Evolutionary conservation across 2,797 vertebrate genomes (phyloP).

Genomic region (Phoeniculus purpureus): DNA sequence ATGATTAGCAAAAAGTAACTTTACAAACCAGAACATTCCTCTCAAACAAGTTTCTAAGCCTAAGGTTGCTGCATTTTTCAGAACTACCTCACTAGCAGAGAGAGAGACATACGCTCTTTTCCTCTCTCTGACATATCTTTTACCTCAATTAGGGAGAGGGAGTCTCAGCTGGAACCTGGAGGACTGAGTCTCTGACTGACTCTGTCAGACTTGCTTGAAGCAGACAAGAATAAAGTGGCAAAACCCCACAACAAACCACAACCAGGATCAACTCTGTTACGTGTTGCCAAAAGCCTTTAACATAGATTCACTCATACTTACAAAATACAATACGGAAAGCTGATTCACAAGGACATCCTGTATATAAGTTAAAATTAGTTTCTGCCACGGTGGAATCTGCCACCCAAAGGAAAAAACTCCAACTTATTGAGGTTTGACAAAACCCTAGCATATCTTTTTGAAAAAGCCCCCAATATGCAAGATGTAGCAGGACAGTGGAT

Average conservation of each 20-base stretch:
- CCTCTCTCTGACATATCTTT: neutral
- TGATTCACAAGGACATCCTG: neutral
- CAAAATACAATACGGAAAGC: neutral
- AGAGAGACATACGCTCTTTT: neutral
- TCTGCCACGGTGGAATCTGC: neutral
- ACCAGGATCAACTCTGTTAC: neutral
- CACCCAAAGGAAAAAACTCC: neutral
- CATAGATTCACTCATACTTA: neutral
- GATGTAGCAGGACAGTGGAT: neutral
- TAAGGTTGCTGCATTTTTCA: neutral
- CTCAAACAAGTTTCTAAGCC: neutral
- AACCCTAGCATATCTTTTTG: neutral
- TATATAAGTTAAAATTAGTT: neutral
- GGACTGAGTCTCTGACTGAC: neutral
- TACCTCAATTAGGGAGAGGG: neutral
- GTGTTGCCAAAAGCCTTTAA: neutral
- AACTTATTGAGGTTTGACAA: neutral
- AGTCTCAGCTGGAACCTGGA: neutral
- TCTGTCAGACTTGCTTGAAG: neutral
- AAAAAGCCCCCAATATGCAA: accelerated
- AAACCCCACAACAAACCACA: neutral
- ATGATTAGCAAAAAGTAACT: neutral
- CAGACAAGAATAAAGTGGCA: neutral
- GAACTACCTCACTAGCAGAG: neutral
- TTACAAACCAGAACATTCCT: neutral